phyloP scores from a whole-genome alignment of 2,113 vertebrate genomes.

The Catharus minimus region DNA sequence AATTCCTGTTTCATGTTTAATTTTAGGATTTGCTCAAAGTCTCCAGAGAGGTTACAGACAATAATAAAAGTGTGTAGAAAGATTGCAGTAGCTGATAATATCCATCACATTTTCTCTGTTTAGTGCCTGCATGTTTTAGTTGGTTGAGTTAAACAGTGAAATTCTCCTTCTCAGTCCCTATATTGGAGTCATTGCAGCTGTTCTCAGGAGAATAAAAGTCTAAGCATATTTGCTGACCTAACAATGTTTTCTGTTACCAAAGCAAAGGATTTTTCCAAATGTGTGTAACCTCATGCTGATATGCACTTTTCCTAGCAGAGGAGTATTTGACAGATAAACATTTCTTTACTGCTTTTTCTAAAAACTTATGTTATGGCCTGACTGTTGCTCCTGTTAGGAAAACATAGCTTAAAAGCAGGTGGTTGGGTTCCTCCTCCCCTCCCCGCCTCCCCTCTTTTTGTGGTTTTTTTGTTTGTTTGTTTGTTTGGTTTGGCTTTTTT shows the following conservation, averaged over 20 bases:
- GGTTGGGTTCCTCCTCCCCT: fast-evolving
- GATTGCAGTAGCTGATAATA: background rate
- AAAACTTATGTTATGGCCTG: background rate
- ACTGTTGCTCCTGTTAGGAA: background rate
- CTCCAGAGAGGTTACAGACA: background rate
- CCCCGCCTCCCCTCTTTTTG: fast-evolving
- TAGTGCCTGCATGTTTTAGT: background rate
- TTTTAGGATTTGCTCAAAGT: background rate
- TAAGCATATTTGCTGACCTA: background rate
- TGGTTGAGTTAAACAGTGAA: background rate
- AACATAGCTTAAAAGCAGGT: background rate
- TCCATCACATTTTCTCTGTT: background rate
- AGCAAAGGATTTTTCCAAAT: background rate
- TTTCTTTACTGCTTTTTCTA: background rate
- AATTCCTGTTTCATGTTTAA: background rate
- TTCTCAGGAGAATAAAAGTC: background rate
- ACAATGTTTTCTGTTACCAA: background rate
- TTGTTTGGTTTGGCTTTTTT: too few relatives aligned
- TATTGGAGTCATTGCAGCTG: background rate
- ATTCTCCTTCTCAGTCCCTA: background rate
- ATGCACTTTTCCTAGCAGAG: background rate
- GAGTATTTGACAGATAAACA: background rate
- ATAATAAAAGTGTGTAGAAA: background rate
- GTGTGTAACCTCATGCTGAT: background rate
- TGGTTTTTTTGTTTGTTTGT: too few relatives aligned